Evolutionary conservation across 2,888 invertebrate genomes (phyloP), one percentile per base, ranked within the genome.

Genomic region (Aelia acuminata): DNA sequence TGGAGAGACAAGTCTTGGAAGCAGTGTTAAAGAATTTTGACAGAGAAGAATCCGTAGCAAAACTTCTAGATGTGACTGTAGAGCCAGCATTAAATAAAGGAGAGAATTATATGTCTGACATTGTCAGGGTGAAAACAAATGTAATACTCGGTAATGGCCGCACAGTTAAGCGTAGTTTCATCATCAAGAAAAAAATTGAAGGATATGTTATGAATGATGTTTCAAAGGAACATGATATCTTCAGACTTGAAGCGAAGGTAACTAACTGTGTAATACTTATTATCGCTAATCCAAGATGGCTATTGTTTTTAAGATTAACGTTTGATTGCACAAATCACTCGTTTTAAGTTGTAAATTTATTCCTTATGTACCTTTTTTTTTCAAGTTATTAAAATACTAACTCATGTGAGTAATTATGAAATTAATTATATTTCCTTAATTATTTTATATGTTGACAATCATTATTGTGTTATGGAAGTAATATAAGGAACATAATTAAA

Each of bases 81-180:
- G 43, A 80, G 8, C 43, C 80, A 80, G 80, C 80, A 11, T 35
- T 80, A 22, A 80, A 80, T 0, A 80, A 80, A 47, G 80, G 80
- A n/a, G 80, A 80, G n/a, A 80, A 80, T 13, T 80, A 80, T 80
- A 80, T 80, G 80, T 80, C 80, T 22, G 80, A 80, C 43, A 80
- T 80, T 11, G 1, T 80, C 5, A 43, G 80, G 80, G 43, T 80
- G 0, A 80, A 47, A 43, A 15, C 43, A 11, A 43, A 80, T 1
- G 80, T 80, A 13, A 7, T 80, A n/a, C 15, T 80, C 11, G 80
- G 80, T n/a, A 80, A 80, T 47, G 80, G 80, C 39, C 80, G 80
- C 1, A 80, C 80, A 3, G 3, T 47, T 15, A 80, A 80, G 80
- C 3, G 13, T 13, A 80, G 80, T 80, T 80, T 43, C 20, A 80